A percentile compares a stretch with the other conserved stretches of the same genome.
These are phyloP conservation scores for Carcinoscorpius rotundicauda DNA, from an alignment of 1,140 invertebrate genomes.

Conservation along the genomic window DNA sequence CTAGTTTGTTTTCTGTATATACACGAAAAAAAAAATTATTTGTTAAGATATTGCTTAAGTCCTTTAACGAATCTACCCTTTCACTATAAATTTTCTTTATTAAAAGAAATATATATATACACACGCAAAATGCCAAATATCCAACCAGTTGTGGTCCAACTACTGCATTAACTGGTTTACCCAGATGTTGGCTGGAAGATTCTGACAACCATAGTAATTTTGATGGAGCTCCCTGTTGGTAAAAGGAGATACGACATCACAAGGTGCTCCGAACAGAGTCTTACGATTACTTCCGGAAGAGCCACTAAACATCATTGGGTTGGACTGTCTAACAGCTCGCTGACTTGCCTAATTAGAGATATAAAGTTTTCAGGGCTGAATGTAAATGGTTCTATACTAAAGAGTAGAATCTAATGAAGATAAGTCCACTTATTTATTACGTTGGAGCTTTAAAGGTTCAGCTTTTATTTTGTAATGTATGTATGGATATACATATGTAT, in stretches of 20 bases:
- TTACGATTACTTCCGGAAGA: conserved; percentile 25
- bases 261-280: conserved; percentile 39
- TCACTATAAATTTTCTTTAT: too few species aligned
- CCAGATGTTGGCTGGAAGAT: conserved; percentile 35
- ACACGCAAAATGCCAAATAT: too few species aligned
- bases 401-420: not conserved
- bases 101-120: too few species aligned
- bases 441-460: too few species aligned
- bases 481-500: not conserved
- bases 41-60: too few species aligned
- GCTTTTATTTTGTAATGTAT: too few species aligned
- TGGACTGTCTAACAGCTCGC: conserved; percentile 29
- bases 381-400: conserved; percentile 2
- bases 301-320: conserved; percentile 28
- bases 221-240: conserved; percentile 33
- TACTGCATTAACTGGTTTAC: conserved; percentile 12
- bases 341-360: conserved; percentile 27
- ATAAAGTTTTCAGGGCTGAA: not conserved
- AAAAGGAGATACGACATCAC: conserved; percentile 36
- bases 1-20: too few species aligned
- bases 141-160: too few species aligned
- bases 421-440: not conserved
- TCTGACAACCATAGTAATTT: conserved; percentile 38
- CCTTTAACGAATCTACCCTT: too few species aligned
- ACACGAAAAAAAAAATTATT: too few species aligned